Percentiles rank a stretch among this genome's conserved stretches.
These are phyloP conservation scores for Dermatemys mawii DNA, from an alignment of 2,113 vertebrate species.

Conservation along the genomic window DNA sequence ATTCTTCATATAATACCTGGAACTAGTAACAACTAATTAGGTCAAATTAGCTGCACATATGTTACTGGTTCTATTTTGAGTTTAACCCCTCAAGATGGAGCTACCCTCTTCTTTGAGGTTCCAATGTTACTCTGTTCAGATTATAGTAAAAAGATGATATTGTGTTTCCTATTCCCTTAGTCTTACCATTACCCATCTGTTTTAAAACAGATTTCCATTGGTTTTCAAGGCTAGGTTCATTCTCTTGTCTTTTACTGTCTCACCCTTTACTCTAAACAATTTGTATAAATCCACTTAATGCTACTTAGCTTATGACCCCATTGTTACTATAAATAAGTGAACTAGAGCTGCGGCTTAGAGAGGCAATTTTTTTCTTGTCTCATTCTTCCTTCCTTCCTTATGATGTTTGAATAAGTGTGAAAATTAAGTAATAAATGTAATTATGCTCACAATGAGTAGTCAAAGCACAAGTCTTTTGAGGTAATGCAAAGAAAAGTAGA, in stretches of 20 bases:
- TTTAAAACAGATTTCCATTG: background rate
- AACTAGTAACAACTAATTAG: constrained; percentile 62
- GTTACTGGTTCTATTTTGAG: constrained; percentile 56
- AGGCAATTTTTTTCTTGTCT: constrained; percentile 44
- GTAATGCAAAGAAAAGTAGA: background rate
- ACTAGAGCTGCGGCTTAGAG: constrained; percentile 60
- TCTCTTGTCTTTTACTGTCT: constrained; percentile 25
- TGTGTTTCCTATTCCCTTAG: background rate
- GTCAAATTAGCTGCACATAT: constrained; percentile 68
- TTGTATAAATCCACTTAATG: constrained; percentile 71
- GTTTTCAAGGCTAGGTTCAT: constrained; percentile 23
- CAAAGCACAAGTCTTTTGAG: background rate
- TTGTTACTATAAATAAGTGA: constrained; percentile 68
- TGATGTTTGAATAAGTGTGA: background rate
- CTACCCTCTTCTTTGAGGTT: background rate
- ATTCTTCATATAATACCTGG: constrained; percentile 55
- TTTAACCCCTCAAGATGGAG: constrained; percentile 37
- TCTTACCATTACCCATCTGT: background rate
- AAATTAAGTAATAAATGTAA: background rate
- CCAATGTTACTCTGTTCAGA: background rate
- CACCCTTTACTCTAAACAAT: constrained; percentile 44
- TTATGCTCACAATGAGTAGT: background rate
- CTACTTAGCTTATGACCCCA: constrained; percentile 58
- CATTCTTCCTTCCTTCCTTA: background rate
- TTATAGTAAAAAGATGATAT: background rate